phyloP scores from a whole-genome alignment of 2,797 vertebrate genomes.

The Falco cherrug region DNA sequence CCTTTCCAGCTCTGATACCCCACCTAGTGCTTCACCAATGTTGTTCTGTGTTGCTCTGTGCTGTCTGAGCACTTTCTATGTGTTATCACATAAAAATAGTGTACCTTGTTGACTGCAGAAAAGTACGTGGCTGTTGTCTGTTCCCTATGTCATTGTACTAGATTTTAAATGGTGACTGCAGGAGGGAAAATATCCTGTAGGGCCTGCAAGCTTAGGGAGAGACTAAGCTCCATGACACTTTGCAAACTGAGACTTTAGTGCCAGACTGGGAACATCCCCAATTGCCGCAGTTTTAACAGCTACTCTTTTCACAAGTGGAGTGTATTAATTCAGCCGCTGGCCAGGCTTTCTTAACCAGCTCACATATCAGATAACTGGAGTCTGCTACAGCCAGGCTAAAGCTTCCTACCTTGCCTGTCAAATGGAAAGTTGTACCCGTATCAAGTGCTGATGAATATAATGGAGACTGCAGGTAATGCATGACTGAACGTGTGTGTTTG shows the following conservation, averaged over 20 bases:
- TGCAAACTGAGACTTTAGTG: not conserved
- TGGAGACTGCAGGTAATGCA: not conserved
- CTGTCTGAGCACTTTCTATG: not conserved
- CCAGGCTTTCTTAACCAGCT: not conserved
- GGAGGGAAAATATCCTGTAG: not conserved
- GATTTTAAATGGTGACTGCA: not conserved
- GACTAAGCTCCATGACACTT: not conserved
- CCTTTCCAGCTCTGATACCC: not conserved
- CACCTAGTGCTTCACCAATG: not conserved
- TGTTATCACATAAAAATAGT: not conserved
- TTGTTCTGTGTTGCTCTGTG: not conserved
- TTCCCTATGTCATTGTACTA: not conserved
- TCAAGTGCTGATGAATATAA: not conserved
- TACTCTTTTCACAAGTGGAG: not conserved
- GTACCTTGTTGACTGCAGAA: not conserved
- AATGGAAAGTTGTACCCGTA: not conserved
- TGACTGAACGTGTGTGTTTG: rapidly evolving
- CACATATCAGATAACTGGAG: not conserved
- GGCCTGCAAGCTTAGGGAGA: not conserved
- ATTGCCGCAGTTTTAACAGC: not conserved
- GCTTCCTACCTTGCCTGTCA: not conserved
- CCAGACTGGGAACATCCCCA: not conserved
- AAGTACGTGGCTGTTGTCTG: not conserved
- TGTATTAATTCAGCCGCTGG: not conserved
- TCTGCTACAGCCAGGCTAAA: not conserved